phyloP scores from a whole-genome alignment of 2,113 vertebrate genomes.

The Trichechus manatus region DNA sequence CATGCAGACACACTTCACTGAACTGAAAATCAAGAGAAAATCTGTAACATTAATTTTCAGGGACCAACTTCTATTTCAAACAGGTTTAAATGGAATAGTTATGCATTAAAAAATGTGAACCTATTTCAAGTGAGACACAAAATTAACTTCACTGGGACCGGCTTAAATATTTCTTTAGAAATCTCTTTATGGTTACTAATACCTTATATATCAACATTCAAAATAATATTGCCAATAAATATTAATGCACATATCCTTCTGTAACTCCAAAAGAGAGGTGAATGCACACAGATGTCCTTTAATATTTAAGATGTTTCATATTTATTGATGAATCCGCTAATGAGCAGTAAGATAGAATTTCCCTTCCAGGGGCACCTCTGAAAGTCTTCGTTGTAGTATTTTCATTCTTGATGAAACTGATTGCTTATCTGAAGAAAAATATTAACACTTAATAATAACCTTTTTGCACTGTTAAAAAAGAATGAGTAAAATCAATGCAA shows the following conservation, averaged over 20 bases:
- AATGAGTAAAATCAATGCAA: neutral
- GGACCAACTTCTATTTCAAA: neutral
- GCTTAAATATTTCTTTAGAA: neutral
- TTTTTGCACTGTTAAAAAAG: neutral
- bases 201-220: neutral
- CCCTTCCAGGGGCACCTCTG: neutral
- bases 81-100: neutral
- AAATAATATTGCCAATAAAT: constrained; percentile 45
- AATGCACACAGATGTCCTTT: neutral
- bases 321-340: neutral
- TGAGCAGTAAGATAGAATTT: neutral
- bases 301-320: neutral
- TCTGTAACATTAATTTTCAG: neutral
- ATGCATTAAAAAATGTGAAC: neutral
- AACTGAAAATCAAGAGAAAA: constrained; percentile 51
- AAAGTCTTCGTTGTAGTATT: neutral
- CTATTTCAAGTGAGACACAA: neutral
- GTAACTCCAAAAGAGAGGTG: neutral
- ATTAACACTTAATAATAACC: neutral
- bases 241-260: constrained; percentile 7
- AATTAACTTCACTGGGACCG: neutral
- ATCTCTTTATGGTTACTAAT: neutral
- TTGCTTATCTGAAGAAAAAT: neutral
- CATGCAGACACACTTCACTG: neutral
- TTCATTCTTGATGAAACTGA: neutral